A percentile compares a stretch with the other conserved stretches of the same genome.
phyloP scores from a whole-genome alignment of 2,888 invertebrate species.

The Protodeltote pygarga region DNA sequence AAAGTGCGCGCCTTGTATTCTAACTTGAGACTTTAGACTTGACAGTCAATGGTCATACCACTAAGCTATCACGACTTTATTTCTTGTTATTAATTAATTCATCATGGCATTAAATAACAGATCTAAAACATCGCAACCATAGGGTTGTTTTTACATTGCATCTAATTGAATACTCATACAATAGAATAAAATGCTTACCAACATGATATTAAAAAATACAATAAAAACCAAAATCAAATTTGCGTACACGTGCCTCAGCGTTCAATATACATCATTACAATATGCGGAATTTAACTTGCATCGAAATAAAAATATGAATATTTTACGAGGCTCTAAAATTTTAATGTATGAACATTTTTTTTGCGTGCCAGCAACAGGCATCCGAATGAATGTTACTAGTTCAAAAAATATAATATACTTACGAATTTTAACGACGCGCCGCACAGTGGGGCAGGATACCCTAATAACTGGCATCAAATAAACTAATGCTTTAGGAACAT shows the following conservation, averaged over 20 bases:
- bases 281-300: conserved; percentile 46
- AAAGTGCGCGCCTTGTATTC: too few species aligned
- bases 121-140: too few species aligned
- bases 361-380: conserved; percentile 5
- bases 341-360: conserved; percentile 48
- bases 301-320: conserved; percentile 58
- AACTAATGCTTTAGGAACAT: neutral
- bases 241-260: conserved; percentile 15
- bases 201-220: conserved; percentile 26
- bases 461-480: too few species aligned
- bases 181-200: conserved; percentile 31
- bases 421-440: conserved; percentile 12
- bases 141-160: neutral
- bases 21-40: too few species aligned
- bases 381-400: conserved; percentile 4
- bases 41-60: too few species aligned
- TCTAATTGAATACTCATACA: neutral
- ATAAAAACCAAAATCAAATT: conserved; percentile 7
- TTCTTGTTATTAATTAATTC: too few species aligned
- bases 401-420: conserved; percentile 4
- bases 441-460: too few species aligned
- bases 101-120: too few species aligned
- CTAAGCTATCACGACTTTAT: too few species aligned
- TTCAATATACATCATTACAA: conserved; percentile 35
- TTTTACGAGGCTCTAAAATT: conserved; percentile 68